A percentile compares a stretch with the other conserved stretches of the same genome.
These are phyloP conservation scores for Heteromurus nitidus DNA, from an alignment of 2,888 invertebrate genomes.

Conservation along the genomic window DNA sequence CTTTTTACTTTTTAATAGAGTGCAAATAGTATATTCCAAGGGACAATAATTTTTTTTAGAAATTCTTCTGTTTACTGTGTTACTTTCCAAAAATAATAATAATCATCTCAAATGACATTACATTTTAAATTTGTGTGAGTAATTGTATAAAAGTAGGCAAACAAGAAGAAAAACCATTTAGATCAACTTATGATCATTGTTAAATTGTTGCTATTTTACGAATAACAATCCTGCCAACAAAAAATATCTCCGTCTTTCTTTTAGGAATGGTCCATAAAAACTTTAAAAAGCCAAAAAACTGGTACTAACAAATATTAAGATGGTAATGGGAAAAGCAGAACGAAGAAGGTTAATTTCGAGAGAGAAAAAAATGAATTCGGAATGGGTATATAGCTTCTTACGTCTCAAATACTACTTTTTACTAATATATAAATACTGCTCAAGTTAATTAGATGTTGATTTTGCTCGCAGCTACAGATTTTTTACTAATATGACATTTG, in stretches of 20 bases:
- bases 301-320: constrained; percentile 31
- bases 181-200: constrained; percentile 15
- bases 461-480: too few relatives aligned
- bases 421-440: background rate
- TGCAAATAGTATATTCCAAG: too few relatives aligned
- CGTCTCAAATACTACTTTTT: background rate
- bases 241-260: constrained; percentile 61
- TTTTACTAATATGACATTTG: background rate
- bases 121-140: background rate
- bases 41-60: background rate
- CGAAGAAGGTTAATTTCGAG: constrained; percentile 9
- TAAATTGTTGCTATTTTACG: constrained; percentile 25
- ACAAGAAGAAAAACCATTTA: too few relatives aligned
- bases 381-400: background rate
- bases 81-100: too few relatives aligned
- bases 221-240: constrained; percentile 55
- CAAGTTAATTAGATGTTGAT: too few relatives aligned
- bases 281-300: constrained; percentile 50
- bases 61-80: background rate
- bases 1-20: constrained; percentile 16
- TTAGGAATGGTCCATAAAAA: constrained; percentile 60
- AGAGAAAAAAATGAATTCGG: background rate
- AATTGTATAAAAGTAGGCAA: too few relatives aligned
- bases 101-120: too few relatives aligned
- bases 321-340: constrained; percentile 15